Conservation (phyloP, 35 echinoderm and acorn worm species). For the Heliocidaris erythrogramma region DNA sequence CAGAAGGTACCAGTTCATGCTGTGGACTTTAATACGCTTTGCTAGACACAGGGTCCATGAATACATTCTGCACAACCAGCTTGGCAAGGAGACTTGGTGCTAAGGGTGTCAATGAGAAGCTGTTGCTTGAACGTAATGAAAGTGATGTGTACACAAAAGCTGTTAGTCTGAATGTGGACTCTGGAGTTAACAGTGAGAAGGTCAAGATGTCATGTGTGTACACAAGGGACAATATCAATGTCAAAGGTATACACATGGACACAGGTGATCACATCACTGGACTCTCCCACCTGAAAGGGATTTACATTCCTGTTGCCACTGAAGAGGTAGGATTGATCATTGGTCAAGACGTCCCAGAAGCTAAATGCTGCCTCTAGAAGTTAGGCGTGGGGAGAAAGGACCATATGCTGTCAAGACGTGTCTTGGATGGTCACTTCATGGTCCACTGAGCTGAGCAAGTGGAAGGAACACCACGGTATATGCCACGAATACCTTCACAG, state of each 20-base stretch:
- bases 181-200: constrained; percentile 39
- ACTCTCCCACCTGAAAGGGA: constrained; percentile 57
- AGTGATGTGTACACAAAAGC: constrained; percentile 46
- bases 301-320: constrained; percentile 48
- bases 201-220: too few relatives aligned
- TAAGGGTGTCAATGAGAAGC: constrained; percentile 41
- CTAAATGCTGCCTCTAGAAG: constrained; percentile 45
- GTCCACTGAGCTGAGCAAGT: constrained; percentile 31
- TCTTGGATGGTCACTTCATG: constrained; percentile 49
- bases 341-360: constrained; percentile 69
- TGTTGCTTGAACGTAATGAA: constrained; percentile 41
- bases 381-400: constrained; percentile 47
- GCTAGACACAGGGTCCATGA: constrained; percentile 64
- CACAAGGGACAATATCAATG: too few relatives aligned
- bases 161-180: constrained; percentile 50
- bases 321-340: constrained; percentile 51
- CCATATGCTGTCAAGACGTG: constrained; percentile 43
- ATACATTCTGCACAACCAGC: constrained; percentile 46
- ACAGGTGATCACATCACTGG: constrained; percentile 42
- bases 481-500: constrained; percentile 40
- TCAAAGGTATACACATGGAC: constrained; percentile 54
- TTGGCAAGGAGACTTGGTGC: constrained; percentile 43
- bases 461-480: neutral
- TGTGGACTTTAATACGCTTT: constrained; percentile 64
- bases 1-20: constrained; percentile 30